Evolutionary conservation across 2,888 invertebrate genomes (phyloP).

Genomic region (Odontocerum albicorne): DNA sequence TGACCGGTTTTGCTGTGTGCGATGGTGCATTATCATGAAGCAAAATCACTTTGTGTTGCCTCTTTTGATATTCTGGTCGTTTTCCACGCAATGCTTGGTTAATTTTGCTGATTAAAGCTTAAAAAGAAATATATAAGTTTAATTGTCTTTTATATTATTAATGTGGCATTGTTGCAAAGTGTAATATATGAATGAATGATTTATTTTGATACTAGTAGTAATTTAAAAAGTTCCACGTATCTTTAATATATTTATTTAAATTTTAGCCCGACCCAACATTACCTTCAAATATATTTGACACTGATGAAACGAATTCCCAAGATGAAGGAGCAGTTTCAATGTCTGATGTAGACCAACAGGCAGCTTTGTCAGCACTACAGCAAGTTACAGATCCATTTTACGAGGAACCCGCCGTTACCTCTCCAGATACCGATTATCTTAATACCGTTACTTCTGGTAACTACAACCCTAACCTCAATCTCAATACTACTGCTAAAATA

Average conservation of each 20-base stretch:
- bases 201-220: too few species aligned
- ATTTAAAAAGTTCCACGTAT: too few species aligned
- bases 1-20: too few species aligned
- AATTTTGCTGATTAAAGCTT: too few species aligned
- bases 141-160: too few species aligned
- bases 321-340: conserved; percentile 25
- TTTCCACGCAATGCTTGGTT: too few species aligned
- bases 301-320: conserved; percentile 45
- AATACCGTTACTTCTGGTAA: conserved; percentile 24
- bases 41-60: too few species aligned
- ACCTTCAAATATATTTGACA: conserved; percentile 57
- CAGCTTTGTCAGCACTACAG: conserved; percentile 36
- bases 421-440: conserved; percentile 16
- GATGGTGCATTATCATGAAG: too few species aligned
- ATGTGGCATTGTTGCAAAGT: too few species aligned
- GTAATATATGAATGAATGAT: too few species aligned
- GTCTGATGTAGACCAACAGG: conserved; percentile 38
- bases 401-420: conserved; percentile 1
- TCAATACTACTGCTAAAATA: conserved; percentile 46
- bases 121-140: too few species aligned
- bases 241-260: background rate
- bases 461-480: conserved; percentile 44
- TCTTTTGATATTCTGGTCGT: too few species aligned
- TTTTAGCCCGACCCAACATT: conserved; percentile 37
- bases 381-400: conserved; percentile 9